These are phyloP conservation scores for Cylas formicarius DNA, from an alignment of 1,140 invertebrate genomes.

Conservation along the genomic window DNA sequence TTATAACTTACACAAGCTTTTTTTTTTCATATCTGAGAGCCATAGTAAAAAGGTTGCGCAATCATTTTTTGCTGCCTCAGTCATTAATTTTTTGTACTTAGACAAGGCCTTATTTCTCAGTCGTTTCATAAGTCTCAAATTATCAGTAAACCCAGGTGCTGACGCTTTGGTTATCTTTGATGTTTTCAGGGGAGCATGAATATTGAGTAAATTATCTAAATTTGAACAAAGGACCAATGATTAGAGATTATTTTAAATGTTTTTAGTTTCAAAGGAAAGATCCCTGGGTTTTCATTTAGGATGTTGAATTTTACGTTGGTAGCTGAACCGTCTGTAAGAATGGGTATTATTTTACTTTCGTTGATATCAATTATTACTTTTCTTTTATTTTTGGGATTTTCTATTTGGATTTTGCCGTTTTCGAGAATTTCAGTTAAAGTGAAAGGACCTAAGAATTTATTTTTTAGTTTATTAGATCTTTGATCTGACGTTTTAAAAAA, in stretches of 20 bases:
- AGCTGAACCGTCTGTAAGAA: constrained; percentile 11
- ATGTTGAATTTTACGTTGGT: constrained; percentile 7
- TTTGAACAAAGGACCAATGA: constrained; percentile 11
- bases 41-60: no score
- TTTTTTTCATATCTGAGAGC: no score
- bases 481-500: constrained; percentile 9
- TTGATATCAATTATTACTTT: constrained; percentile 10
- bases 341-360: constrained; percentile 11
- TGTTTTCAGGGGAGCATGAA: no score
- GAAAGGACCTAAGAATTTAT: constrained; percentile 12
- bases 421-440: constrained; percentile 7
- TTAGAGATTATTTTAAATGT: constrained; percentile 7
- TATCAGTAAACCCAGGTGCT: no score
- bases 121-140: no score
- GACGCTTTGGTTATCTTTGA: no score
- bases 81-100: no score
- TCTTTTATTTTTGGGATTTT: constrained; percentile 8
- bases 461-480: constrained; percentile 11
- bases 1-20: no score
- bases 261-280: constrained; percentile 11
- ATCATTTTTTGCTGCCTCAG: no score
- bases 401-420: constrained; percentile 11
- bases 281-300: constrained; percentile 10
- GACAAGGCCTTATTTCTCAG: no score
- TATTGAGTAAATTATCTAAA: no score